phyloP scores from a whole-genome alignment of 92 coral and sea anemone species.

The Parazoanthus swiftii region DNA sequence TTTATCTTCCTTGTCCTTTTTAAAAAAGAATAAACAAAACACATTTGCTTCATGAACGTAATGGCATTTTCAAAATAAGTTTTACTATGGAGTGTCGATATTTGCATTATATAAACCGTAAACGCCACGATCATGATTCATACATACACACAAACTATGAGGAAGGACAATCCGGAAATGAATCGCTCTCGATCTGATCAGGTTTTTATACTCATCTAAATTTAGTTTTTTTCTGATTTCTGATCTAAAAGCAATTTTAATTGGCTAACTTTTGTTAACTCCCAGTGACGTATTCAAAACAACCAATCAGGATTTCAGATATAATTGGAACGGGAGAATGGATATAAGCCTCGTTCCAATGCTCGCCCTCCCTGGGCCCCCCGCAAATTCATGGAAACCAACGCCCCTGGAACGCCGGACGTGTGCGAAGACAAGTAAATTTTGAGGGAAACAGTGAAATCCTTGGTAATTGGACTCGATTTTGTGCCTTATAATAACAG shows the following conservation, averaged over 20 bases:
- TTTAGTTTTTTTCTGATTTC: conserved; percentile 38
- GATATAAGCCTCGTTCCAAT: conserved; percentile 61
- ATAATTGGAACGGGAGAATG: conserved; percentile 36
- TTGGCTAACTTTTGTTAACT: conserved; percentile 47
- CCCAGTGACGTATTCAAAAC: conserved; percentile 24
- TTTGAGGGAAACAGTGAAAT: conserved; percentile 48
- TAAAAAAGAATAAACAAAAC: too few relatives aligned
- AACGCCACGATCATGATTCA: neutral
- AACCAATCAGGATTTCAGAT: conserved; percentile 53
- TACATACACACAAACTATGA: too few relatives aligned
- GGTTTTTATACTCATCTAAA: conserved; percentile 54
- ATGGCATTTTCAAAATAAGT: too few relatives aligned
- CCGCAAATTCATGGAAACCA: conserved; percentile 79
- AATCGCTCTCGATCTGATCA: neutral
- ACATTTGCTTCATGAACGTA: too few relatives aligned
- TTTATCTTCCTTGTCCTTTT: too few relatives aligned
- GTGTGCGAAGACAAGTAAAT: conserved; percentile 58
- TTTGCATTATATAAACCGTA: too few relatives aligned
- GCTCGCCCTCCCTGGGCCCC: conserved; percentile 81
- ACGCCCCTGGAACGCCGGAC: conserved; percentile 97
- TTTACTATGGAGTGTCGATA: too few relatives aligned
- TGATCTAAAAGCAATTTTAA: conserved; percentile 39
- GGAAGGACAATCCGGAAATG: neutral
- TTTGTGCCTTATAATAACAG: conserved; percentile 3
- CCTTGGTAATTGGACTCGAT: conserved; percentile 21